phyloP scores from a whole-genome alignment of 2,797 vertebrate genomes.

The Bufotes viridis region DNA sequence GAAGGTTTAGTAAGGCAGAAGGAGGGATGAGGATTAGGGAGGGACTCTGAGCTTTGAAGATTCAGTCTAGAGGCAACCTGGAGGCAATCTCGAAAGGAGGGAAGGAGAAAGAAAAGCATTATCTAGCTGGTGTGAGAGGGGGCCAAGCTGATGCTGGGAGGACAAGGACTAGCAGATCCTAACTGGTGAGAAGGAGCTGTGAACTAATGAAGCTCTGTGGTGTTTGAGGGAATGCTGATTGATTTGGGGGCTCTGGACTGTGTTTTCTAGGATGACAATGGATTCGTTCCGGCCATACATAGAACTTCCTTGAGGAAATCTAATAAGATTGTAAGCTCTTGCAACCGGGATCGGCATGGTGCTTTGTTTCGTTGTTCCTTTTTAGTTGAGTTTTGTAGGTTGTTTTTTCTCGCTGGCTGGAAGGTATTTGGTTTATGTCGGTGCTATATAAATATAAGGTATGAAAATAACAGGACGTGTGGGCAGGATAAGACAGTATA shows the following conservation, averaged over 20 bases:
- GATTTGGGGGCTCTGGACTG: not conserved
- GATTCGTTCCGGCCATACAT: not conserved
- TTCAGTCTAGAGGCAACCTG: constrained; percentile 57
- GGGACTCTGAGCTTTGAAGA: constrained; percentile 49
- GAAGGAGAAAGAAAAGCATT: constrained; percentile 28
- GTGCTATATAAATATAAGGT: constrained; percentile 5
- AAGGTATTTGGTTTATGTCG: constrained; percentile 2
- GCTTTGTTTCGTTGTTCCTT: not conserved
- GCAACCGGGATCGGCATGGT: not conserved
- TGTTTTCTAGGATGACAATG: not conserved
- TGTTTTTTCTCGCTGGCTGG: not conserved
- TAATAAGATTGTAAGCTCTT: not conserved
- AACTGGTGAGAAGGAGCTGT: constrained; percentile 1
- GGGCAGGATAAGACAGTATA: not conserved
- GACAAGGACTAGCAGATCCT: constrained; percentile 19
- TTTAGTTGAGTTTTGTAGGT: not conserved
- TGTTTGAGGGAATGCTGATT: not conserved
- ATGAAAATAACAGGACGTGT: not conserved
- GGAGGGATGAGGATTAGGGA: constrained; percentile 57
- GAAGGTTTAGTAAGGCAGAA: constrained; percentile 57
- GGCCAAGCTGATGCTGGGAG: not conserved
- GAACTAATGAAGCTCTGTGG: constrained; percentile 6
- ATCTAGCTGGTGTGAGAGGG: not conserved
- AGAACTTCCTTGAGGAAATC: not conserved
- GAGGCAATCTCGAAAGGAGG: constrained; percentile 33